phyloP scores from a whole-genome alignment of 2,888 invertebrate genomes.

The Oxycera nigricornis region DNA sequence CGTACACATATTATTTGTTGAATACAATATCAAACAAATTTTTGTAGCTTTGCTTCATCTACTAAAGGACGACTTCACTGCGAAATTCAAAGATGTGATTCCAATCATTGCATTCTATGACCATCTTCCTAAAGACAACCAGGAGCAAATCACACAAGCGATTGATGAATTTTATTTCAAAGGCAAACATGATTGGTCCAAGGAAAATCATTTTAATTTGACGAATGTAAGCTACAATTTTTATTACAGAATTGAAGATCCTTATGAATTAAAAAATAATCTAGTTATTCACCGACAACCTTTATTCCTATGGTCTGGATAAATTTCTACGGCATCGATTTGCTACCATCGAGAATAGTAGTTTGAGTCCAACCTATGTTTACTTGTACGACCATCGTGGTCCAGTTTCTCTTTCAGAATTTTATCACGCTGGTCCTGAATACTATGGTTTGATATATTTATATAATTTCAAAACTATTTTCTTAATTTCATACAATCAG shows the following conservation, averaged over 20 bases:
- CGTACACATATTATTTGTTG: too few relatives aligned
- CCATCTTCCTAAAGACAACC: not conserved
- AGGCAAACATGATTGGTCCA: conserved; percentile 13
- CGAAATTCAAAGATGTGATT: not conserved
- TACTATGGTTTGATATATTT: conserved; percentile 11
- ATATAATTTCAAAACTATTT: too few relatives aligned
- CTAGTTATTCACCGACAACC: not conserved
- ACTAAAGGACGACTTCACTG: not conserved
- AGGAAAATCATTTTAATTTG: conserved; percentile 10
- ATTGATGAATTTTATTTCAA: conserved; percentile 26
- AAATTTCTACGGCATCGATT: not conserved
- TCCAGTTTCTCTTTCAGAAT: not conserved
- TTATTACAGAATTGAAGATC: not conserved
- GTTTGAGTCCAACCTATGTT: not conserved
- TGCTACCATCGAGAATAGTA: not conserved
- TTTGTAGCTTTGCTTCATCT: conserved; percentile 6
- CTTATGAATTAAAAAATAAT: not conserved
- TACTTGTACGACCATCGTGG: conserved; percentile 11
- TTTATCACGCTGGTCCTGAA: conserved; percentile 18
- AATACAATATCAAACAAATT: too few relatives aligned
- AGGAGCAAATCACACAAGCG: not conserved
- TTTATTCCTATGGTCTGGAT: not conserved
- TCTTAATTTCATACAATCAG: not conserved
- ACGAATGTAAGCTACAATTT: conserved; percentile 1
- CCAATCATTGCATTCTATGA: not conserved